Base-by-base conservation (phyloP, 2,888 invertebrate species). In the Eulithis testata region DNA sequence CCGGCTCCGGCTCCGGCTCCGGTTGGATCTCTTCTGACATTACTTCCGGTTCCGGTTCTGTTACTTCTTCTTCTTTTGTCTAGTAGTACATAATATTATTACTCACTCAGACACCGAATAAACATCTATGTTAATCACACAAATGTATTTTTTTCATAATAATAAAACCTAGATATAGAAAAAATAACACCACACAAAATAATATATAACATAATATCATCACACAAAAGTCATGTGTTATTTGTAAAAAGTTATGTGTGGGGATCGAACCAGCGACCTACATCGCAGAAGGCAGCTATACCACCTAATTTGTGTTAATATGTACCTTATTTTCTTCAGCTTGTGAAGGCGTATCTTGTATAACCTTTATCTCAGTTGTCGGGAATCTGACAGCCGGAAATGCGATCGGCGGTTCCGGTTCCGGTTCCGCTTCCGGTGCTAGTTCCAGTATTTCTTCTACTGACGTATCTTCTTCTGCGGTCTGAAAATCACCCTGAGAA, bases 361-460 rank as follows among this genome's bases (percentile, higher is more conserved):
- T 90, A 21, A 92, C 86, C 70, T 92, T 92, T n/a, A 92, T 92
- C 69, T 92, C 92, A 0, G 87, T 86, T 2, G 90, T 89, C 0
- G 92, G 92, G 73, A 92, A 91, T 73, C 89, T 91, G 47, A 92
- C 91, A 75, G 90, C 90, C 45, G 91, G 91, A 78, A 90, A 90
- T 0, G 85, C 76, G 54, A 78, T 11, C 4, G 36, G 50, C 44
- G 37, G 4, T 40, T 37, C 53, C 12, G 53, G 86, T 75, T 40
- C 40, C 8, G 9, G 9, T 40, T 40, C 40, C 40, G 40, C 8
- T 40, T 40, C 40, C 40, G 40, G 40, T 40, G 40, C 40, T 9
- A 40, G 2, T 27, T 59, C 52, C 11, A 36, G 31, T 6, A 51
- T 12, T 6, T 54, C 36, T 66, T 64, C 72, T 63, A 71, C 67